Percentiles rank a stretch among this genome's conserved stretches.
These are phyloP conservation scores for Anas bahamensis DNA, from an alignment of 2,797 vertebrate genomes.

Conservation along the genomic window DNA sequence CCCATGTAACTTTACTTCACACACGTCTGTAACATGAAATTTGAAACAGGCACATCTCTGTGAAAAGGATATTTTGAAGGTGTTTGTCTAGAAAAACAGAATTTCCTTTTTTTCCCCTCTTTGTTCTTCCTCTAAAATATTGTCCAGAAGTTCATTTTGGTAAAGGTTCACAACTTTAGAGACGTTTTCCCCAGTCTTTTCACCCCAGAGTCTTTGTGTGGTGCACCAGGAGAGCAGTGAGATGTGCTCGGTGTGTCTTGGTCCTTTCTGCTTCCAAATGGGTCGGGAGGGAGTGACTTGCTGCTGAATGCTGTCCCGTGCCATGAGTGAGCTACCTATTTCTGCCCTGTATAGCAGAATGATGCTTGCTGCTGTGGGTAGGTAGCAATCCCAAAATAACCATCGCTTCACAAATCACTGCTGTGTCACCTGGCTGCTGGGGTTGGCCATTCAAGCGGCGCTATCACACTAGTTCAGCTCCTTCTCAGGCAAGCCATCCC, in stretches of 20 bases:
- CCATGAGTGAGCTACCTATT: background rate
- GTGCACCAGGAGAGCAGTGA: background rate
- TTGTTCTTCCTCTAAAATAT: background rate
- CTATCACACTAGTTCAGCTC: background rate
- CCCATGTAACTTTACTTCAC: background rate
- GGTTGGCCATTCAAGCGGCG: background rate
- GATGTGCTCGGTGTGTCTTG: background rate
- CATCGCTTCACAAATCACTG: background rate
- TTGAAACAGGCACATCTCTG: background rate
- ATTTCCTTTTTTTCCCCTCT: background rate
- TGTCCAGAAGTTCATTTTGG: background rate
- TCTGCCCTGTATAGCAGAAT: background rate
- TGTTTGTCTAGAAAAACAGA: background rate
- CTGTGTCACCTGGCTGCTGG: background rate
- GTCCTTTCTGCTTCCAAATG: background rate
- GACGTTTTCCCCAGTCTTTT: background rate
- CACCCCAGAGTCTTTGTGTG: background rate
- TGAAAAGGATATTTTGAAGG: background rate
- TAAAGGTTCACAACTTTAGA: background rate
- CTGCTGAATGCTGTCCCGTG: background rate
- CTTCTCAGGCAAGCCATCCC: background rate
- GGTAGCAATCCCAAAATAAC: background rate
- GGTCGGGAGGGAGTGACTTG: background rate
- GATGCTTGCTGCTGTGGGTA: accelerated
- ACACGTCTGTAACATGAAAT: background rate